Base-by-base conservation (phyloP, 2,888 invertebrate genomes). In the Acleris emargana region DNA sequence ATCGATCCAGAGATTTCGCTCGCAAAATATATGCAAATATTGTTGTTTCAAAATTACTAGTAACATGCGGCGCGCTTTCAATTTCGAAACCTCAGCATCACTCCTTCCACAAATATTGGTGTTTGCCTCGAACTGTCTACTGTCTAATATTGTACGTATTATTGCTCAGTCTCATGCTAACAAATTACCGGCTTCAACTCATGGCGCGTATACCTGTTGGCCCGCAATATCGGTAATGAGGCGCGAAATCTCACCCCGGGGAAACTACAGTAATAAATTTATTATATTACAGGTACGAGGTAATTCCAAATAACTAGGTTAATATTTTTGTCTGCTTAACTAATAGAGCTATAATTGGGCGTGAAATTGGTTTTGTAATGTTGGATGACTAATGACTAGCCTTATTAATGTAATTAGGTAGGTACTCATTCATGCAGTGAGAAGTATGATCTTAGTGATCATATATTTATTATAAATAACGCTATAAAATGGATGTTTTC, bases 181-280 rank as follows among this genome's bases (percentile, higher is more conserved):
- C 28, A 57, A 57, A 57, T 28, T 17, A 18, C 57, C 43, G 25
- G 11, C 57, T 57, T 45, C 47, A 45, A 28, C 45, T 25, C 32
- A 9, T 11, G 11, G 20, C 57, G 20, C 22, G 50, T 57, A 9
- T 47, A 57, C 57, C 57, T 57, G 57, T 57, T 57, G 57, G 45
- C 28, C 25, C 45, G 25, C 17, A 45, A 47, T 57, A 17, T 43
- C 45, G 25, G 45, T 57, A 57, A 57, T 28, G 45, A 17, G 57
- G 57, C 20, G 45, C 28, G 16, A 25, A 47, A 47, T 57, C 42
- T 57, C 45, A 47, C 45, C 28, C 45, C 45, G 16, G 54, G 54
- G 54, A 42, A 54, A 54, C 42, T 42, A 54, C 54, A 20, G 22
- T 42, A 54, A 54, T 54, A 54, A 42, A 18, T 54, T 1, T 38